Base-by-base conservation (phyloP, 2,797 vertebrate species). In the Taeniopygia guttata region DNA sequence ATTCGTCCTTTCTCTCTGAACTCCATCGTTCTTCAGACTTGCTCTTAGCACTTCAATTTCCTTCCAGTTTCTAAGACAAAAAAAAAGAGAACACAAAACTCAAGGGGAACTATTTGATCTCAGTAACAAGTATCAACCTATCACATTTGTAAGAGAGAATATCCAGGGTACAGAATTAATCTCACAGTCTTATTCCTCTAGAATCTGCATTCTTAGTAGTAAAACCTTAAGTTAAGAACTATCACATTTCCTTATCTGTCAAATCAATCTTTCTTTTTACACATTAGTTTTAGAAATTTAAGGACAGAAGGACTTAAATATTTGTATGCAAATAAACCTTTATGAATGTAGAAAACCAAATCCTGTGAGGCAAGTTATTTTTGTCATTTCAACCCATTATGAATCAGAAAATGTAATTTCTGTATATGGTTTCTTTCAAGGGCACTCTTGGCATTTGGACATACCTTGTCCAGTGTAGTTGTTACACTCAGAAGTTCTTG, bases 401-500 rank as follows among this genome's bases (percentile, higher is more conserved):
- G 11, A 64, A 77, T 45, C 29, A 52, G 36, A 89, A 48, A 23
- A 89, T 29, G 4, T 13, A 52, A 55, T 54, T 94, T 84, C 60
- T 87, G n/a, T 18, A 64, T 17, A 66, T 1, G 5, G 20, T 19
- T 85, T 40, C 40, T 87, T 42, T 84, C 63, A 75, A 67, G n/a
- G 51, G 23, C 32, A 34, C 23, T 84, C 30, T 9, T 62, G 49
- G 42, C 16, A 55, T 80, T 75, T 56, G 45, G 16, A 69, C 82
- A 34, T 95, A 98, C 97, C 97, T 97, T 10, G 11, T 46, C 64
- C 23, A 68, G 22, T n/a, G 43, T 4, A 75, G 60, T 23, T 38
- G 10, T 16, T 2, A 11, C 15, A 40, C 46, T 99, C 98, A 99
- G 97, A 99, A 99, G 95, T 98, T 98, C 96, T 99, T 99, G 96